phyloP scores from a whole-genome alignment of 2,113 vertebrate species.

The Zosterops lateralis region DNA sequence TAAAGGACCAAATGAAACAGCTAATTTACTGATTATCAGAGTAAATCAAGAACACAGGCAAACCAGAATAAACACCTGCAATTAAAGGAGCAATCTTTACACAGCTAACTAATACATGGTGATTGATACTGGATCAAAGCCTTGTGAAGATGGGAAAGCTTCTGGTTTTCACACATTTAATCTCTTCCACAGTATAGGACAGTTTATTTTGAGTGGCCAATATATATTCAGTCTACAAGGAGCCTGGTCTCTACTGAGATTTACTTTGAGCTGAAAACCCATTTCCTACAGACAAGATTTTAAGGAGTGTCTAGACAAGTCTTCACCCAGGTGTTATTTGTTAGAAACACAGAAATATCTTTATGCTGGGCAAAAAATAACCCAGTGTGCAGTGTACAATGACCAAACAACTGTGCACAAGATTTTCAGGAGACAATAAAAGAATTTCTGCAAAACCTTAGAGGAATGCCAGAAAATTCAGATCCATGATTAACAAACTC shows the following conservation, averaged over 20 bases:
- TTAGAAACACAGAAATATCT: neutral
- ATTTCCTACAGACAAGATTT: neutral
- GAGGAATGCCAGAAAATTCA: neutral
- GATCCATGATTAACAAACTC: neutral
- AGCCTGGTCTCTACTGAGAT: neutral
- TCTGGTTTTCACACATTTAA: neutral
- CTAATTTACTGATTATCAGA: neutral
- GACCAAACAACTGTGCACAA: neutral
- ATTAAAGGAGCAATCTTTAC: neutral
- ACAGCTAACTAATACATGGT: neutral
- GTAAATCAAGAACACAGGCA: neutral
- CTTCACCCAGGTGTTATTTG: neutral
- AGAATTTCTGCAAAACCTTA: neutral
- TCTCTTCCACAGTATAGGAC: fast-evolving
- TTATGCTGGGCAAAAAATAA: neutral
- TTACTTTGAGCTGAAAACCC: neutral
- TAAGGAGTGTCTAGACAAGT: neutral
- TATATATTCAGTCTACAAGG: neutral
- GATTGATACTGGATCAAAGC: neutral
- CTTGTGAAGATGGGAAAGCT: neutral
- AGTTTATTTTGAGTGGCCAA: neutral
- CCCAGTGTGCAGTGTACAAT: neutral
- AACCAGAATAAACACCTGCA: neutral
- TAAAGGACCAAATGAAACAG: neutral
- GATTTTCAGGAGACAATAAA: neutral